These are phyloP conservation scores for Columba livia DNA, from an alignment of 2,113 vertebrate genomes.

Conservation along the genomic window DNA sequence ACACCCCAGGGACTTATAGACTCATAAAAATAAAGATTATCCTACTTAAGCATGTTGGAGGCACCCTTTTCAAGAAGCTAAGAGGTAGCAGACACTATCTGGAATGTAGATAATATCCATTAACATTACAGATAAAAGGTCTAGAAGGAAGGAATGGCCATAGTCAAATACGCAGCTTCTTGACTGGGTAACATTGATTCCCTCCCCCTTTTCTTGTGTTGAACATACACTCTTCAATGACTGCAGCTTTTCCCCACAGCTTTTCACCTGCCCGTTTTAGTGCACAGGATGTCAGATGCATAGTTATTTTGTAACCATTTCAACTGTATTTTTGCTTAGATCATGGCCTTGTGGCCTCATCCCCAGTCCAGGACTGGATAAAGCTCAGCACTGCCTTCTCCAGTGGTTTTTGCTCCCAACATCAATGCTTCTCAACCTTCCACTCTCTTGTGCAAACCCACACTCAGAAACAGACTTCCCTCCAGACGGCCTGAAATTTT, in stretches of 20 bases:
- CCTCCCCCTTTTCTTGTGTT: not conserved
- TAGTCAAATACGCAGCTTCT: not conserved
- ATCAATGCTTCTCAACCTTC: not conserved
- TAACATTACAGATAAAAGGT: not conserved
- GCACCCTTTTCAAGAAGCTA: not conserved
- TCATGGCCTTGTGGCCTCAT: not conserved
- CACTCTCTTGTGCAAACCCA: rapidly evolving
- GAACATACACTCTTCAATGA: not conserved
- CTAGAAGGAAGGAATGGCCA: not conserved
- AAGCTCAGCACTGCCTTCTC: not conserved
- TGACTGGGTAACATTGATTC: not conserved
- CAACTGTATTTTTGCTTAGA: not conserved
- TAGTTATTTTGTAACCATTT: not conserved
- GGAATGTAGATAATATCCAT: not conserved
- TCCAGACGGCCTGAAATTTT: not conserved
- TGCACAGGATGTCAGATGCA: too few relatives aligned
- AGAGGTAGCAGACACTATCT: not conserved
- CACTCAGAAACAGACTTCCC: not conserved
- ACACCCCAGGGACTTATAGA: not conserved
- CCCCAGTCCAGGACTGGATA: not conserved
- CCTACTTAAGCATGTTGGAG: not conserved
- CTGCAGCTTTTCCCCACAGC: not conserved
- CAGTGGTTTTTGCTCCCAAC: not conserved
- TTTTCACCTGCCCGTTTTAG: not conserved
- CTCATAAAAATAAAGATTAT: not conserved